Evolutionary conservation across 2,888 invertebrate species (phyloP), one percentile per base, ranked within the genome.

Genomic region (Parelbella ahira): DNA sequence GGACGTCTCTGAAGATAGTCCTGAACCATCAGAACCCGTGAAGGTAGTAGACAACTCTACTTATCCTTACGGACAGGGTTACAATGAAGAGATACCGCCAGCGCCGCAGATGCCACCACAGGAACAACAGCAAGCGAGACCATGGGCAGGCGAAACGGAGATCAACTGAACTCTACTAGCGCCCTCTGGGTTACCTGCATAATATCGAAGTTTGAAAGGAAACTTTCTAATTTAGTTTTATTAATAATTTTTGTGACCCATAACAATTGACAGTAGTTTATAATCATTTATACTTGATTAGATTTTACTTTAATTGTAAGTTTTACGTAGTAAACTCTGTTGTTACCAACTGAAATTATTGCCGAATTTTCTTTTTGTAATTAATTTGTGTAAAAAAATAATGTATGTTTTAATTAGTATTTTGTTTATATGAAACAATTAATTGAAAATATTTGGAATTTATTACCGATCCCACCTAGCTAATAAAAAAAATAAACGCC

Each of bases 121-220:
- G 2, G 45, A 48, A 5, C 58, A 53, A 1, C 53, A 56, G 2
- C 56, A 58, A n/a, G 50, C 56, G 3, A 61, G 71, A 18, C 71
- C 66, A 11, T 87, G 83, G 76, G 56, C 61, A 0, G 86, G 79
- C 0, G 86, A 87, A 54, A 87, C 86, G 0, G 86, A 87, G 54
- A 87, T 86, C 42, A 83, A 86, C 63, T 84, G 76, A 5, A 20
- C n/a, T n/a, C n/a, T 5, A 11, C 2, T 32, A 11, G 11, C 19
- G 20, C 30, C 20, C 30, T 20, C 11, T 30, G n/a, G n/a, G n/a
- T n/a, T n/a, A n/a, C n/a, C n/a, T n/a, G n/a, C n/a, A n/a, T n/a
- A n/a, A n/a, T n/a, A n/a, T n/a, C n/a, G n/a, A n/a, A n/a, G n/a
- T n/a, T n/a, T n/a, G n/a, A n/a, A n/a, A n/a, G n/a, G n/a, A n/a